These are phyloP conservation scores for Nyctalus aviator DNA, from an alignment of 2,797 vertebrate species.

Conservation along the genomic window DNA sequence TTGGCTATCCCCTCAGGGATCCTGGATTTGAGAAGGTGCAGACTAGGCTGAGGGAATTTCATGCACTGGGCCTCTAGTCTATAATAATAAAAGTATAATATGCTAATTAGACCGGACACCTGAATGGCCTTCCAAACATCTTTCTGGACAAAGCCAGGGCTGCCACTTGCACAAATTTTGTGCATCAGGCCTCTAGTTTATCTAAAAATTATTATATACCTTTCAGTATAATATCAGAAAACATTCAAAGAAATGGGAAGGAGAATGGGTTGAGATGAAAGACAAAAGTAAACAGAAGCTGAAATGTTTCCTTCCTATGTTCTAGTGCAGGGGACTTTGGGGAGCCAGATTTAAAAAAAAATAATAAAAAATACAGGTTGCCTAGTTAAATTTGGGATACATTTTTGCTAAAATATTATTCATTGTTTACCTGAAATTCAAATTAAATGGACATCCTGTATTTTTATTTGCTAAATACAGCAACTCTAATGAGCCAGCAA, in stretches of 20 bases:
- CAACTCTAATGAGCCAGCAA: background rate
- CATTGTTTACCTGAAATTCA: background rate
- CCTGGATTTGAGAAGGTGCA: too few relatives aligned
- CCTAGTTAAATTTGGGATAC: background rate
- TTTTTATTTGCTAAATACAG: background rate
- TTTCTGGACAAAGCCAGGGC: too few relatives aligned
- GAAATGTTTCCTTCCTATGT: background rate
- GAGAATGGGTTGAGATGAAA: background rate
- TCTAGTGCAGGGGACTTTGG: accelerated
- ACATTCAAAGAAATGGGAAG: background rate
- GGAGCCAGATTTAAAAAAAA: background rate
- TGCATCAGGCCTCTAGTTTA: background rate
- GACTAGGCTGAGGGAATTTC: too few relatives aligned
- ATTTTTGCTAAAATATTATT: background rate
- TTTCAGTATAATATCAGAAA: background rate
- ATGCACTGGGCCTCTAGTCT: too few relatives aligned
- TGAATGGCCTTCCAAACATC: too few relatives aligned
- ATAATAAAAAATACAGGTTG: background rate
- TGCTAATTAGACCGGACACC: too few relatives aligned
- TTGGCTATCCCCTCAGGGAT: too few relatives aligned
- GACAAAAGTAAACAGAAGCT: background rate
- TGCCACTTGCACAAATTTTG: too few relatives aligned
- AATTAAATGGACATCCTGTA: background rate
- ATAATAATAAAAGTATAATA: too few relatives aligned
- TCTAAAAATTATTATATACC: background rate